These are phyloP conservation scores for Psittacus erithacus DNA, from an alignment of 2,113 vertebrate genomes.

Conservation along the genomic window DNA sequence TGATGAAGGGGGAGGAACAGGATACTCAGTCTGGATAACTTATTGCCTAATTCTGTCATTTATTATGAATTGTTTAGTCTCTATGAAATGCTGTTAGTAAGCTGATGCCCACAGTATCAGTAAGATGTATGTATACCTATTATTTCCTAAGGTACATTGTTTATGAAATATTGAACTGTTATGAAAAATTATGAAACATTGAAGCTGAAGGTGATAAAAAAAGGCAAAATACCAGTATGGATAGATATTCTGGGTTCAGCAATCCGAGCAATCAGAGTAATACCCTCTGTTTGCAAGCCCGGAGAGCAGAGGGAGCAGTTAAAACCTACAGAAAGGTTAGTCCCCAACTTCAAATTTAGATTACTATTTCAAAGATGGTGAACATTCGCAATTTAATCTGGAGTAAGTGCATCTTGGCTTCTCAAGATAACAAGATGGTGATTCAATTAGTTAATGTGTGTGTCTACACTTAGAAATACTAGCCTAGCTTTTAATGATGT, in stretches of 20 bases:
- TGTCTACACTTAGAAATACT: not conserved
- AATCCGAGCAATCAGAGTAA: not conserved
- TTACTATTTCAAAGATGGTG: not conserved
- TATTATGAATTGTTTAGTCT: constrained; percentile 54
- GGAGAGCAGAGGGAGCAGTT: not conserved
- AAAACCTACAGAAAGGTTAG: not conserved
- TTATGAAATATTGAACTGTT: constrained; percentile 57
- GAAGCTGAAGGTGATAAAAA: constrained; percentile 21
- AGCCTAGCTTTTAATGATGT: constrained; percentile 35
- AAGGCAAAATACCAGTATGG: not conserved
- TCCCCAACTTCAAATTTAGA: not conserved
- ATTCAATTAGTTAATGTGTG: constrained; percentile 38
- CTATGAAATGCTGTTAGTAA: constrained; percentile 53
- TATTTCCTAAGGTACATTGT: constrained; percentile 59
- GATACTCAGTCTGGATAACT: constrained; percentile 40
- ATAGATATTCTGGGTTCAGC: not conserved
- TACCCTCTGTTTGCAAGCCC: not conserved
- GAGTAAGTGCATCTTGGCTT: not conserved
- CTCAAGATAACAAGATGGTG: not conserved
- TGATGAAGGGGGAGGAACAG: constrained; percentile 50
- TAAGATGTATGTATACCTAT: constrained; percentile 58
- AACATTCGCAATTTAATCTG: constrained; percentile 18
- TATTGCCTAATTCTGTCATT: constrained; percentile 63
- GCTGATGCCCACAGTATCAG: not conserved
- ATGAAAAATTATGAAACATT: constrained; percentile 24